Base-by-base conservation (phyloP, 2,113 vertebrate species). In the Eupsittula cactorum region DNA sequence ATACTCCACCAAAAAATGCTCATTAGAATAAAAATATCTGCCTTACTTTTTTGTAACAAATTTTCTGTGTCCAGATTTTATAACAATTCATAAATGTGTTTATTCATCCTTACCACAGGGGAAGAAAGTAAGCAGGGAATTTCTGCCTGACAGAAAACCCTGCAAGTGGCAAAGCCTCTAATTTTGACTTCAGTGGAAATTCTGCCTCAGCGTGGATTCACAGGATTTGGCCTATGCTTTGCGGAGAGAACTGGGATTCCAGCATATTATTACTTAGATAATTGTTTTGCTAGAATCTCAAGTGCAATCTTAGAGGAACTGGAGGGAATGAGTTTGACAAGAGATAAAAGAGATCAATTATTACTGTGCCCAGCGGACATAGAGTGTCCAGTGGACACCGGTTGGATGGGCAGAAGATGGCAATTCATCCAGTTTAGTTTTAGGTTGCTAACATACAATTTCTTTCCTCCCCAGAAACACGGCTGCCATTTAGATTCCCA, bases 141-240 rank as follows among this genome's bases (percentile, higher is more conserved):
- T 91, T 88, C 64, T 93, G 64, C 78, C 37, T 68, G 77, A 80
- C 33, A 88, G 69, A 93, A 93, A 91, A 92, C 60, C 16, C 80
- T 87, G 52, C 49, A 73, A 86, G 37, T 79, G 39, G 86, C 14
- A 91, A 92, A 95, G 47, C 13, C 86, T 63, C 62, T 82, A 42
- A 91, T 86, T 96, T 89, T 82, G 3, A 92, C 69, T 84, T 49
- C 18, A 55, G 39, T 91, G 65, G 55, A 78, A 90, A 89, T 92
- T 92, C 60, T 93, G 62, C 55, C 47, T 79, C 69, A 52, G 55
- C 25, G 55, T 50, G 50, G 47, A 84, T 71, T 86, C 73, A 92
- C 39, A 46, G 29, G 29, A 87, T 79, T 86, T 93, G 65, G 65
- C 52, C 74, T 31, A 47, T 37, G 39, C 55, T 93, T 93, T 79